A percentile compares a stretch with the other conserved stretches of the same genome.
Conservation (phyloP, 2,797 vertebrate genomes). For the Delichon dasypus region DNA sequence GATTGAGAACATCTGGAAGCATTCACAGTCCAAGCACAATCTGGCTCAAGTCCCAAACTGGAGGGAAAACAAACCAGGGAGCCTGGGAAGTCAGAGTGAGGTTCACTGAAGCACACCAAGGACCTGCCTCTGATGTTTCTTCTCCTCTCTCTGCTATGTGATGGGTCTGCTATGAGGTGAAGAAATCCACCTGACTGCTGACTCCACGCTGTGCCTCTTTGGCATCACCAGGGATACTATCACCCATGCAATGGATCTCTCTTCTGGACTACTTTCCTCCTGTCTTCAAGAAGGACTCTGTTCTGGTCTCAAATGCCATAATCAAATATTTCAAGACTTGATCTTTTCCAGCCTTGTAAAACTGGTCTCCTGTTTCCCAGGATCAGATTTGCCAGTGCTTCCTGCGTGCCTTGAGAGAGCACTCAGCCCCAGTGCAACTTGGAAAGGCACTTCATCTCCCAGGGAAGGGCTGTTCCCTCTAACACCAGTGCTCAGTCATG, state of each 20-base stretch:
- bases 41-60: neutral
- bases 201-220: neutral
- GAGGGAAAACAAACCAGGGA: slow-evolving; percentile 33
- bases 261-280: neutral
- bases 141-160: neutral
- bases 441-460: neutral
- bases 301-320: neutral
- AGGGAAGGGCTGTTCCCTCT: neutral
- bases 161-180: neutral
- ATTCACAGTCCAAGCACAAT: slow-evolving; percentile 9
- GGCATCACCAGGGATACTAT: neutral
- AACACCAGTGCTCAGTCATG: neutral
- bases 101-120: neutral
- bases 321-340: neutral
- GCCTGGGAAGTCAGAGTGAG: neutral
- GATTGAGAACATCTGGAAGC: slow-evolving; percentile 59
- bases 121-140: neutral
- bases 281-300: neutral
- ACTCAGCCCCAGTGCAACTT: neutral
- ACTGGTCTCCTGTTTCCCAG: neutral
- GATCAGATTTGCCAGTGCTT: neutral
- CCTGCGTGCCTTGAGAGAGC: neutral
- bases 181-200: neutral
- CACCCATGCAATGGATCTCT: neutral
- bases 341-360: neutral